phyloP scores from a whole-genome alignment of 1,140 invertebrate genomes.

The Archegozetes longisetosus region DNA sequence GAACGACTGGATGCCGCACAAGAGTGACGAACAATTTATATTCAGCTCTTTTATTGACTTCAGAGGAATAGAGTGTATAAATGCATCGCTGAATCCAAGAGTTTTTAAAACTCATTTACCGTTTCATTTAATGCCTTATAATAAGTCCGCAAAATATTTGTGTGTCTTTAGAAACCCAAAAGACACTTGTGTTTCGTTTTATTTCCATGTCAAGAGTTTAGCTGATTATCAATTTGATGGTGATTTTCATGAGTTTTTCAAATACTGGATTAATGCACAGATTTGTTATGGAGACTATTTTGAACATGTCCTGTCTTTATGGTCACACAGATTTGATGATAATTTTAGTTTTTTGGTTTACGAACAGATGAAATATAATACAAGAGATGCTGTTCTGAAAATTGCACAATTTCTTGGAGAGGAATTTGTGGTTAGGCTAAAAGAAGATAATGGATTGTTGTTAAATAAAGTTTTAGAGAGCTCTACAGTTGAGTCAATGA shows the following conservation, averaged over 20 bases:
- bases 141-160: constrained; percentile 36
- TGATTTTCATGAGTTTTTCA: constrained; percentile 27
- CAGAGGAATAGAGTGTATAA: constrained; percentile 9
- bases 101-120: too few relatives aligned
- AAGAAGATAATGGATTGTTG: constrained; percentile 12
- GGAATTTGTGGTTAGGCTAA: constrained; percentile 14
- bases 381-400: not conserved
- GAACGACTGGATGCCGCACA: not conserved
- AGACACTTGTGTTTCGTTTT: constrained; percentile 68
- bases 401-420: constrained; percentile 7
- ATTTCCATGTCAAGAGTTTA: constrained; percentile 45
- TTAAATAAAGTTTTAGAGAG: not conserved
- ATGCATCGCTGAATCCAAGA: constrained; percentile 34
- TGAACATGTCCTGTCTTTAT: constrained; percentile 28
- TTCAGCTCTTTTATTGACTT: constrained; percentile 8
- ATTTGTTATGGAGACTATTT: constrained; percentile 30
- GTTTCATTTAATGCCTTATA: constrained; percentile 43
- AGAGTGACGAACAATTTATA: not conserved
- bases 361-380: constrained; percentile 19
- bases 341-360: constrained; percentile 28
- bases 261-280: constrained; percentile 26
- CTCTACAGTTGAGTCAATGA: not conserved
- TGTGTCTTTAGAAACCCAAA: constrained; percentile 68
- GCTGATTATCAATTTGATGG: constrained; percentile 19
- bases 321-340: constrained; percentile 21